These are phyloP conservation scores for Thyatira batis DNA, from an alignment of 2,888 invertebrate genomes.

Conservation along the genomic window DNA sequence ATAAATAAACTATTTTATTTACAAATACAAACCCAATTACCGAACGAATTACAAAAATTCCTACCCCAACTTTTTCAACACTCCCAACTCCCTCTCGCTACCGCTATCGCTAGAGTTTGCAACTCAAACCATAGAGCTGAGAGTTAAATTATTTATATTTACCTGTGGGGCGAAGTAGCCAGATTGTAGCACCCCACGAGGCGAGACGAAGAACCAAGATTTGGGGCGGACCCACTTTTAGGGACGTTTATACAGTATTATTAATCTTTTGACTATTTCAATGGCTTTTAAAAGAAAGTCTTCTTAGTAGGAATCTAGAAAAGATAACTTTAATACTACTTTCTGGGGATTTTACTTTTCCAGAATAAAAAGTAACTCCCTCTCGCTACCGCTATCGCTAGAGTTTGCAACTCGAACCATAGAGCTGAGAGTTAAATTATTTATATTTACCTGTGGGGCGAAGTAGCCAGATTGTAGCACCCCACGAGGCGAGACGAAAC, in stretches of 20 bases:
- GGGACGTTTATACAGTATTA: no score
- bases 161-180: conserved; percentile 50
- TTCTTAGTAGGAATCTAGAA: no score
- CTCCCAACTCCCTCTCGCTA: no score
- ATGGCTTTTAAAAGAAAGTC: no score
- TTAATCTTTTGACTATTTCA: conserved; percentile 27
- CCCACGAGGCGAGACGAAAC: conserved; percentile 32
- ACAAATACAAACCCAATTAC: no score
- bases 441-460: conserved; percentile 61
- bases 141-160: conserved; percentile 72
- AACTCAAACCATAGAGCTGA: conserved; percentile 23
- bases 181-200: conserved; percentile 34
- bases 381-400: conserved; percentile 36
- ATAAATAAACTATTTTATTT: no score
- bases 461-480: conserved; percentile 41
- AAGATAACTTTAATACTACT: no score
- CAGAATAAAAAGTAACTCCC: no score
- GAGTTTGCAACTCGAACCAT: conserved; percentile 22
- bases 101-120: conserved; percentile 34
- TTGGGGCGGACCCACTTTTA: conserved; percentile 37
- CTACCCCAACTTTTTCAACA: no score
- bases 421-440: conserved; percentile 59
- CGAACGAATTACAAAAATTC: no score
- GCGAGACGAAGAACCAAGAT: conserved; percentile 25
- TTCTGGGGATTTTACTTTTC: no score